Evolutionary conservation across 2,113 vertebrate genomes (phyloP), one percentile per base, ranked within the genome.

Genomic region (Falcunculus frontatus): DNA sequence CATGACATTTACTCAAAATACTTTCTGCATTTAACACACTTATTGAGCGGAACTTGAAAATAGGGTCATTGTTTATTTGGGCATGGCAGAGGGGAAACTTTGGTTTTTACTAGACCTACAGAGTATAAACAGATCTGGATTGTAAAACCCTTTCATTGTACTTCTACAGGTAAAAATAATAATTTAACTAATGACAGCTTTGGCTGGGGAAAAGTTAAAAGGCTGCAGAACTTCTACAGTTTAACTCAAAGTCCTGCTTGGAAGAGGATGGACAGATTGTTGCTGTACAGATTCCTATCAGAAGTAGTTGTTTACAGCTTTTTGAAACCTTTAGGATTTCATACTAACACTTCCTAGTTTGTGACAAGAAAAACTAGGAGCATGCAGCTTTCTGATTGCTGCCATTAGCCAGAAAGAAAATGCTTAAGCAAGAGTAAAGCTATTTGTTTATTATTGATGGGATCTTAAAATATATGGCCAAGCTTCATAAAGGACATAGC

Each of bases 1-100:
- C 93, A 92, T 89, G 92, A 93, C 92, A 81, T 97, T 93, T 93
- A 95, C 55, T 95, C 70, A 91, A 98, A 97, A 95, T 96, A 95
- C 89, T 95, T 97, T 91, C 91, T 96, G 55, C 63, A 94, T 85
- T 96, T 95, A 95, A 56, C 93, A 96, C 79, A 97, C 79, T 96
- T 94, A 96, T 63, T 72, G 67, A 92, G 95, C 6, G 3, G 87
- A 96, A 95, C 93, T 96, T 93, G 88, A 96, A 96, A 93, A 96
- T 83, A 91, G 76, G 79, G 52, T 93, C 80, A 68, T 92, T 88
- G 87, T 93, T 97, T 96, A 77, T 94, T 83, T 88, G 94, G 79
- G 49, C 84, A 87, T 57, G 78, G 70, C 81, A 90, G 77, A 91
- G 39, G 57, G 65, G 55, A 85, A 95, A 85, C 90, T 83, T 78